Conservation (phyloP, 2,113 vertebrate genomes). For the Rhadina sibilatrix region DNA sequence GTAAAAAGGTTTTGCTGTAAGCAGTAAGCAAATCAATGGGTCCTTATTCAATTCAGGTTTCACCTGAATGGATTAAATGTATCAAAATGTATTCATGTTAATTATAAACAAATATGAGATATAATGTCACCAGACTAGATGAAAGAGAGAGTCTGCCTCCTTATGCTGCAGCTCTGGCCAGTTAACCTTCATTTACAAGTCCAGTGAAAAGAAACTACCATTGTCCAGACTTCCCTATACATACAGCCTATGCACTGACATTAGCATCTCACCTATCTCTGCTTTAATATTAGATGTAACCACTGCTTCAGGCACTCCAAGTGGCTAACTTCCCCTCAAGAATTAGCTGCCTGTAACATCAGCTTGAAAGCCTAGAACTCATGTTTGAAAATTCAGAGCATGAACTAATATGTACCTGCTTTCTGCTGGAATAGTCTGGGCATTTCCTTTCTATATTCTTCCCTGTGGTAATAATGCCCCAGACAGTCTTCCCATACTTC, state of each 20-base stretch:
- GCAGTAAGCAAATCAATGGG: background rate
- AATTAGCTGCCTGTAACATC: background rate
- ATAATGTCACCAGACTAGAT: background rate
- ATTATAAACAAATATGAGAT: background rate
- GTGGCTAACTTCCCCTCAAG: background rate
- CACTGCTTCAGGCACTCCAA: background rate
- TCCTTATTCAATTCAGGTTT: background rate
- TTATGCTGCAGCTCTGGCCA: background rate
- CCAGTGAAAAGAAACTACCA: background rate
- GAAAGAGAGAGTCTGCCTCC: background rate
- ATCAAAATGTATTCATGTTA: background rate
- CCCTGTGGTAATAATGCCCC: background rate
- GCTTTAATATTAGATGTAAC: background rate
- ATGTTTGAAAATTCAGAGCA: background rate
- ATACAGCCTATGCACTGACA: background rate
- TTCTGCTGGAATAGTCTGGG: background rate
- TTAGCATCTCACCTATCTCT: background rate
- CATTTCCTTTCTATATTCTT: background rate
- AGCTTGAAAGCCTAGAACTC: background rate
- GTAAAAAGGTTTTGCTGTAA: background rate
- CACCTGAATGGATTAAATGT: background rate
- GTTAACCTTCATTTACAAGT: background rate
- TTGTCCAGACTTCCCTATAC: background rate
- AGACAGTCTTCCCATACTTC: background rate
- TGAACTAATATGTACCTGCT: background rate